phyloP scores from a whole-genome alignment of 2,113 vertebrate genomes.

The Dromas ardeola region DNA sequence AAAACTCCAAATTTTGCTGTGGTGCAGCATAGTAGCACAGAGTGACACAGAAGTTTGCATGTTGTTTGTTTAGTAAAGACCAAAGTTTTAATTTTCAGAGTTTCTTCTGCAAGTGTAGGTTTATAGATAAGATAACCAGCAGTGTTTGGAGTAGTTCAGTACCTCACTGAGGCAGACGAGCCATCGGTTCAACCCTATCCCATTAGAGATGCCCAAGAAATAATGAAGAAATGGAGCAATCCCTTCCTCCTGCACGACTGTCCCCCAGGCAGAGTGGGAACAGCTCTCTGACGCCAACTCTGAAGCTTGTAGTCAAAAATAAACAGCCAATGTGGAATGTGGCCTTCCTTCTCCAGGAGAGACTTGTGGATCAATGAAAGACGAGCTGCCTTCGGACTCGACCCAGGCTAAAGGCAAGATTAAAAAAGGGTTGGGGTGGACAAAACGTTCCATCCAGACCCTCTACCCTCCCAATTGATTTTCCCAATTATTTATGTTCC shows the following conservation, averaged over 20 bases:
- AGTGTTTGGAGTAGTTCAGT: not conserved
- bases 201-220: not conserved
- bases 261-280: not conserved
- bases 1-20: not conserved
- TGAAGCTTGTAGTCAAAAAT: not conserved
- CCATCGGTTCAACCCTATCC: not conserved
- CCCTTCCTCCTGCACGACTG: not conserved
- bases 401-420: not conserved
- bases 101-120: not conserved
- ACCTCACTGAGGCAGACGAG: not conserved
- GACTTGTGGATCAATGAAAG: not conserved
- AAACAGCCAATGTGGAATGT: not conserved
- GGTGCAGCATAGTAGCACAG: not conserved
- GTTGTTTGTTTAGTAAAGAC: not conserved
- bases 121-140: not conserved
- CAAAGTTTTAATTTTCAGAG: not conserved
- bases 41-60: not conserved
- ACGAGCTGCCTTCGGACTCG: not conserved
- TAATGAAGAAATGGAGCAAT: not conserved
- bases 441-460: not conserved
- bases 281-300: not conserved
- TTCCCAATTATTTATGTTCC: not conserved
- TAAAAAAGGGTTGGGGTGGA: not conserved
- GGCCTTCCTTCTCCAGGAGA: not conserved
- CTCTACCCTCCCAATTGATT: rapidly evolving